Base-by-base conservation (phyloP, 2,797 vertebrate species). In the Cuniculus paca region DNA sequence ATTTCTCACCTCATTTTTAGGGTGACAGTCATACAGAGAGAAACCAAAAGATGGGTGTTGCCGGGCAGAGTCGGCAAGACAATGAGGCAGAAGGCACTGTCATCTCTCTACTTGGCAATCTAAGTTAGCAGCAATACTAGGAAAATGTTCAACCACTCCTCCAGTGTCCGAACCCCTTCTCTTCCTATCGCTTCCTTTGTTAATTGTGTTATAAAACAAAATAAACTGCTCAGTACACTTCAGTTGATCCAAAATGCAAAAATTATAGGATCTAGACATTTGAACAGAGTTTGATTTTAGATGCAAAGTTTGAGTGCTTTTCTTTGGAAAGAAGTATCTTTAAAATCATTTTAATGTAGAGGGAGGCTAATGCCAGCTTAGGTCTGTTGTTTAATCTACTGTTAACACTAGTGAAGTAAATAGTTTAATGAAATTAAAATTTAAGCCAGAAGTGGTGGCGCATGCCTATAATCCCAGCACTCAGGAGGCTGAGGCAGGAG, bases 171-270 rank as follows among this genome's bases (percentile, higher is more conserved):
- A 72, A 63, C 20, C 61, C 4, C 13, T 3, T 45, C 72, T n/a
- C 56, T 3, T 26, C 60, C 54, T 34, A 1, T 8, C 28, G 9
- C n/a, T 70, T 61, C 31, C 34, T 81, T 95, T 87, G 52, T 70
- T 16, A 75, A 45, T 28, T 78, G 42, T 39, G 11, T 16, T 50
- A n/a, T 80, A 36, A 93, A 74, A 80, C 22, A 87, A 88, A 87
- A 77, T 28, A 72, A 45, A 72, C 20, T 81, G 58, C 81, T 91
- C 72, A 95, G 31, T 77, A 61, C 26, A 58, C 88, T 96, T 92
- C 74, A 88, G 48, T 94, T 92, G 92, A 91, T 91, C n/a, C 31
- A n/a, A 34, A 74, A 88, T 48, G 26, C 16, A 74, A 84, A 74
- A 77, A 82, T 50, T 3, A 72, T 1, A 84, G n/a, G 28, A 72